Evolutionary conservation across 2,113 vertebrate genomes (phyloP).

Genomic region (Ictalurus furcatus): DNA sequence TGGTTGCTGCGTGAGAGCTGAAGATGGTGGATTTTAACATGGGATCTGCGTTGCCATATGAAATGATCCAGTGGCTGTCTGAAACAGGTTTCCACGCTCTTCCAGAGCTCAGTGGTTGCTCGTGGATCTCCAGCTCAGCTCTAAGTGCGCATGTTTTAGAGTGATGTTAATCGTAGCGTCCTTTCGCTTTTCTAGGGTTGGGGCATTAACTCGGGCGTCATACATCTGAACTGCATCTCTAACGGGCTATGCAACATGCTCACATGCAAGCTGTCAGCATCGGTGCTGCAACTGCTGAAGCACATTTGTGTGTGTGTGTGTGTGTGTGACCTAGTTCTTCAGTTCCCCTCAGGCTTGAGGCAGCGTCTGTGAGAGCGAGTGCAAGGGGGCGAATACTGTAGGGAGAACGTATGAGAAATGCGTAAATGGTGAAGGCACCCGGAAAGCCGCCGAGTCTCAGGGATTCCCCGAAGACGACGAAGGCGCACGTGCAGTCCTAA

Average conservation of each 20-base stretch:
- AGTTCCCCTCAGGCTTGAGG: constrained; percentile 21
- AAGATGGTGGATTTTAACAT: neutral
- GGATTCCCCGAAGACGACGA: neutral
- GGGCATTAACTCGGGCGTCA: constrained; percentile 26
- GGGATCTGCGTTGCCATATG: neutral
- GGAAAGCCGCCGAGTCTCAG: neutral
- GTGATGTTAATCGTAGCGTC: neutral
- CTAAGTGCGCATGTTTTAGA: neutral
- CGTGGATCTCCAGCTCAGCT: constrained; percentile 9
- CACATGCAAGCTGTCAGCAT: constrained; percentile 12
- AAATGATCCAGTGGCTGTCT: neutral
- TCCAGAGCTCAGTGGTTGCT: neutral
- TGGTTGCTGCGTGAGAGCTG: neutral
- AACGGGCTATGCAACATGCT: neutral
- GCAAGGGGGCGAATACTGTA: constrained; percentile 4
- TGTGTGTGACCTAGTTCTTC: constrained; percentile 40
- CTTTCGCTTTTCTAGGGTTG: constrained; percentile 22
- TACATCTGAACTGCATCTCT: constrained; percentile 27
- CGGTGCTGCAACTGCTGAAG: constrained; percentile 4
- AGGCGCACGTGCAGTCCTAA: neutral
- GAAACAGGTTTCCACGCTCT: neutral
- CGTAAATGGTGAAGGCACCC: constrained; percentile 22
- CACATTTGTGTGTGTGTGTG: neutral
- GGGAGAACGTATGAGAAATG: constrained; percentile 3
- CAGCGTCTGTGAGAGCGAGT: neutral